Evolutionary conservation across 2,888 invertebrate genomes (phyloP).

Genomic region (Oligia strigilis): DNA sequence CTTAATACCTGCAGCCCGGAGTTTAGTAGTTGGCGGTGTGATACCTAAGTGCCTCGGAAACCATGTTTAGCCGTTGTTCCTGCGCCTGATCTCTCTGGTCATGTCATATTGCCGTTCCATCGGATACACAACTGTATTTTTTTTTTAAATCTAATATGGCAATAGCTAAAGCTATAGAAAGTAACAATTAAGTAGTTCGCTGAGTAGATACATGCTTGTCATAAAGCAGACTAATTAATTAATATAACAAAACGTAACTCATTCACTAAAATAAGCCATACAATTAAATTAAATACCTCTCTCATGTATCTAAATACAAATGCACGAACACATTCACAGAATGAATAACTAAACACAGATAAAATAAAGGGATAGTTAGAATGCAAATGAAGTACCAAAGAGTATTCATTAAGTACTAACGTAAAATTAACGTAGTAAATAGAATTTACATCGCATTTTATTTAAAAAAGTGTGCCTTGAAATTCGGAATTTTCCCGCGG

Average conservation of each 20-base stretch:
- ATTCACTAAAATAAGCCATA: constrained; percentile 21
- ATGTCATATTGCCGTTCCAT: background rate
- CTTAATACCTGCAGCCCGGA: background rate
- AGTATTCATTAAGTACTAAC: constrained; percentile 53
- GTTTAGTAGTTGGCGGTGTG: background rate
- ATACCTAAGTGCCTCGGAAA: background rate
- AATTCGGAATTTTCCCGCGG: constrained; percentile 18
- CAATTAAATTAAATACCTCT: constrained; percentile 9
- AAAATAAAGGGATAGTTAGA: constrained; percentile 54
- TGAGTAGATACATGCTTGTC: background rate
- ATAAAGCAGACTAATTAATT: background rate
- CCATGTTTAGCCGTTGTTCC: background rate
- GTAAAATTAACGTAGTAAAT: constrained; percentile 53
- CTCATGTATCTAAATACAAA: constrained; percentile 17
- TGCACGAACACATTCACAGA: constrained; percentile 30
- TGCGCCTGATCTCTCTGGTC: no score
- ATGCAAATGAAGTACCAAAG: constrained; percentile 57
- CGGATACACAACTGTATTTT: no score
- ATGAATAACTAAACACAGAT: constrained; percentile 41
- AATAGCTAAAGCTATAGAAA: background rate
- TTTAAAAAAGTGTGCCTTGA: constrained; percentile 36
- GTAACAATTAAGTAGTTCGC: background rate
- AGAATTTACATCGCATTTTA: constrained; percentile 42
- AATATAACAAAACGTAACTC: constrained; percentile 13
- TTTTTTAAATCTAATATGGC: background rate